Evolutionary conservation across 2,888 invertebrate species (phyloP).

Genomic region (Chelonus formosanus): DNA sequence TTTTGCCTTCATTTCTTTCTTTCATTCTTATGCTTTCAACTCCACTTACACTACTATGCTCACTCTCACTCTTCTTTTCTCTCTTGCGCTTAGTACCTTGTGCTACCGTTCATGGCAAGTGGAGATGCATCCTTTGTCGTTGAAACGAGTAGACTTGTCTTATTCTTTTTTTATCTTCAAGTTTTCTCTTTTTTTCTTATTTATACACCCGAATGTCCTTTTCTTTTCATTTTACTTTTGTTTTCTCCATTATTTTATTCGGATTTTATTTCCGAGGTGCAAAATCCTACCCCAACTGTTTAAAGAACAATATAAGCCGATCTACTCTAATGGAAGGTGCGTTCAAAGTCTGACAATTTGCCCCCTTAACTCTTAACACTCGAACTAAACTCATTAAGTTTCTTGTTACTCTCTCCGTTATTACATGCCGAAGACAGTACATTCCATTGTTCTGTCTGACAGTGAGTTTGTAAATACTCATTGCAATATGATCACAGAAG

Average conservation of each 20-base stretch:
- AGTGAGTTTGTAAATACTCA: not conserved
- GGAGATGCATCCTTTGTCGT: constrained; percentile 45
- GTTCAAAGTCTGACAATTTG: constrained; percentile 43
- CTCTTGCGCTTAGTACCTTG: not conserved
- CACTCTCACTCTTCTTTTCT: not conserved
- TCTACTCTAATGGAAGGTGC: constrained; percentile 45
- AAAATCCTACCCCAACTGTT: constrained; percentile 48
- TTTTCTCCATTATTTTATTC: constrained; percentile 51
- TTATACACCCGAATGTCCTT: constrained; percentile 9
- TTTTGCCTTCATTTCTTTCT: constrained; percentile 19
- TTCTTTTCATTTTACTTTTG: constrained; percentile 27
- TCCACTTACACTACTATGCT: not conserved
- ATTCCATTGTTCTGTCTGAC: too few species aligned
- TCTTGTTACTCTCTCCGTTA: constrained; percentile 15
- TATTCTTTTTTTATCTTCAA: constrained; percentile 18
- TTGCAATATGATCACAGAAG: not conserved
- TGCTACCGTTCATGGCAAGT: constrained; percentile 25
- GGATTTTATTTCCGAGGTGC: constrained; percentile 49
- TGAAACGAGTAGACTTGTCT: constrained; percentile 6
- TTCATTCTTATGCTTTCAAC: constrained; percentile 15
- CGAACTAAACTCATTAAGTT: constrained; percentile 30
- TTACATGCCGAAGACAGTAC: constrained; percentile 12
- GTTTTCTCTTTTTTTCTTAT: constrained; percentile 18
- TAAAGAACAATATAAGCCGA: constrained; percentile 51
- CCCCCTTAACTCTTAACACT: constrained; percentile 32